These are phyloP conservation scores for Perizoma flavofasciatum DNA, from an alignment of 2,888 invertebrate genomes.

Conservation along the genomic window DNA sequence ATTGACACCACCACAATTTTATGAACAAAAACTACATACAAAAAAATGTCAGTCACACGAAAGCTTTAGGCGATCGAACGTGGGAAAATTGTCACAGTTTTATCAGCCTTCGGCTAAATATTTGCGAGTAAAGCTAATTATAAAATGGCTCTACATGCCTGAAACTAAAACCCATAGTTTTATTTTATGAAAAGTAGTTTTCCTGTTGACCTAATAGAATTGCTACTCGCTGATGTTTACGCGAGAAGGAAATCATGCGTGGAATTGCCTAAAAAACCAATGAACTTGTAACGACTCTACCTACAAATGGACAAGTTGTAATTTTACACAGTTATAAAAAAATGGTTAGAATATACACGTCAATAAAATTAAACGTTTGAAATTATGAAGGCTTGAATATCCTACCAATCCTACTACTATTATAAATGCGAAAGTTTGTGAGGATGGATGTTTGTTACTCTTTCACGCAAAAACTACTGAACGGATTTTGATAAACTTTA, in stretches of 20 bases:
- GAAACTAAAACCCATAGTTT: not conserved
- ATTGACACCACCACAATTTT: not conserved
- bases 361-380: no score
- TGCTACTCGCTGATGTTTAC: conserved; percentile 12
- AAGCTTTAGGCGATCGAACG: conserved; percentile 5
- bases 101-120: conserved; percentile 14
- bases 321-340: not conserved
- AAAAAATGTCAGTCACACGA: not conserved
- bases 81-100: conserved; percentile 11
- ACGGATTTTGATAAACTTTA: no score
- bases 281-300: conserved; percentile 8
- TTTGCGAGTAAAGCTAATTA: conserved; percentile 6
- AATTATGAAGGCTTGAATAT: no score
- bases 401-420: no score
- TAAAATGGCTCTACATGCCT: conserved; percentile 1
- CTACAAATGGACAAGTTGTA: not conserved
- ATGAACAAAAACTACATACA: no score
- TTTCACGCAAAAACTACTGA: no score
- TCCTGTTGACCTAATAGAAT: conserved; percentile 1
- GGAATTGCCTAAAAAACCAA: conserved; percentile 14
- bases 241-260: conserved; percentile 16
- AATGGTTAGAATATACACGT: not conserved
- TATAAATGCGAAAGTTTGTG: no score
- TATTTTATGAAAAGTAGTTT: not conserved
- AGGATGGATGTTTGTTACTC: no score